Evolutionary conservation across 2,113 vertebrate species (phyloP).

Genomic region (Fulmarus glacialis): DNA sequence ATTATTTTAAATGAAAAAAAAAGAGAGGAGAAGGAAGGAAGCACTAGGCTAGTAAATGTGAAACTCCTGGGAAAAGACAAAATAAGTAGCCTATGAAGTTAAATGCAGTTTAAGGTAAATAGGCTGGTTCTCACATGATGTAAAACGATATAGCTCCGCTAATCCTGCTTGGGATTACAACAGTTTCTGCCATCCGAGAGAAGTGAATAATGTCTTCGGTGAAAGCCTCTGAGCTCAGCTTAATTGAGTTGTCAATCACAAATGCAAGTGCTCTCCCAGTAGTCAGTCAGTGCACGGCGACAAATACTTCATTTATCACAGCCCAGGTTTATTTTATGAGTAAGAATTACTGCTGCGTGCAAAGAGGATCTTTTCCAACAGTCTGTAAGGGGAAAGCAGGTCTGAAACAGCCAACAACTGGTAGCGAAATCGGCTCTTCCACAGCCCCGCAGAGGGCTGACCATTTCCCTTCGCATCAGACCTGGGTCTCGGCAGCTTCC

Average conservation of each 20-base stretch:
- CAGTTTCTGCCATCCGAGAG: neutral
- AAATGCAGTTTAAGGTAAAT: neutral
- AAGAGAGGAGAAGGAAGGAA: neutral
- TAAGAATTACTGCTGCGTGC: neutral
- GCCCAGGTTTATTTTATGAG: neutral
- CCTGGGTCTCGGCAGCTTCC: neutral
- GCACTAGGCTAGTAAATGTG: neutral
- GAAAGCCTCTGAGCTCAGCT: neutral
- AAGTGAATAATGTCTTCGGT: neutral
- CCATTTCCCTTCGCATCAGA: neutral
- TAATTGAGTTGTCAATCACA: neutral
- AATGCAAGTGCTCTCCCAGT: neutral
- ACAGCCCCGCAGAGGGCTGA: accelerated
- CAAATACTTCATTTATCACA: neutral
- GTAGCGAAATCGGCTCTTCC: accelerated
- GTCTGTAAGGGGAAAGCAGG: neutral
- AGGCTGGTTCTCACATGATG: neutral
- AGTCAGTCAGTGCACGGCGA: neutral
- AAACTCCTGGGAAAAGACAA: neutral
- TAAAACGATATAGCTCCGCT: neutral
- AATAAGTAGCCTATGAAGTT: neutral
- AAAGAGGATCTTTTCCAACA: neutral
- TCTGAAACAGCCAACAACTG: neutral
- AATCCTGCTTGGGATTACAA: neutral
- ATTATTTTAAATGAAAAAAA: neutral